A percentile compares a stretch with the other conserved stretches of the same genome.
These are phyloP conservation scores for Psettodes erumei DNA, from an alignment of 2,113 vertebrate species.

Conservation along the genomic window DNA sequence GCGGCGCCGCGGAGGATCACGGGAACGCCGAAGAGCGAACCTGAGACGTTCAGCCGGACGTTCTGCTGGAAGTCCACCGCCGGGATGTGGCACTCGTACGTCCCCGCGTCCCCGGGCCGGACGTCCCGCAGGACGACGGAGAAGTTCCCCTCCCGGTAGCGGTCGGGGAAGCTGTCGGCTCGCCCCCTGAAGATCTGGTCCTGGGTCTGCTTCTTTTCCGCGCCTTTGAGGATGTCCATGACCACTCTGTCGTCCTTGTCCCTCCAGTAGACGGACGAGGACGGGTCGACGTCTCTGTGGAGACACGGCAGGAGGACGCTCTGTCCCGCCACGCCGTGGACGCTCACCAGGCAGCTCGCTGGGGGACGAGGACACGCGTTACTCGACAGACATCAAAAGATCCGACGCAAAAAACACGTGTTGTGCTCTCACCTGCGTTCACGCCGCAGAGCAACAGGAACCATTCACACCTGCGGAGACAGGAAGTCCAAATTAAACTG, in stretches of 20 bases:
- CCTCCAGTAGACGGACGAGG: constrained; percentile 11
- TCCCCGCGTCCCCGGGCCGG: background rate
- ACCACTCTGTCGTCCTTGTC: background rate
- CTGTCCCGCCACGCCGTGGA: background rate
- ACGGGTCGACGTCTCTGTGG: accelerated
- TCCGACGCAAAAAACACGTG: too few relatives aligned
- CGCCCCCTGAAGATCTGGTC: accelerated
- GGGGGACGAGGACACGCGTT: too few relatives aligned
- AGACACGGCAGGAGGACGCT: background rate
- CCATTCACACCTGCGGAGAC: too few relatives aligned
- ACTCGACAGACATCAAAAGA: too few relatives aligned
- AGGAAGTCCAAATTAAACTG: too few relatives aligned
- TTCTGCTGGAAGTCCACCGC: accelerated
- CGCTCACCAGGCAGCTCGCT: background rate
- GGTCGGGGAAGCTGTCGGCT: accelerated
- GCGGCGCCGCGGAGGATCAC: too few relatives aligned
- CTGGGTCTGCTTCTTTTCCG: accelerated
- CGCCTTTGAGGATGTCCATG: background rate
- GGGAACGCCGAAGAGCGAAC: too few relatives aligned
- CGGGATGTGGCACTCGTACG: background rate
- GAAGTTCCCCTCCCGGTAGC: background rate
- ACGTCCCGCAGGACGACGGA: background rate
- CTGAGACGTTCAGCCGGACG: background rate
- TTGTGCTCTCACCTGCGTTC: too few relatives aligned
- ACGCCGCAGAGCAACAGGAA: too few relatives aligned